Conservation (phyloP, 37 sponge, comb jelly and placozoan species). For the Oopsacas minuta region DNA sequence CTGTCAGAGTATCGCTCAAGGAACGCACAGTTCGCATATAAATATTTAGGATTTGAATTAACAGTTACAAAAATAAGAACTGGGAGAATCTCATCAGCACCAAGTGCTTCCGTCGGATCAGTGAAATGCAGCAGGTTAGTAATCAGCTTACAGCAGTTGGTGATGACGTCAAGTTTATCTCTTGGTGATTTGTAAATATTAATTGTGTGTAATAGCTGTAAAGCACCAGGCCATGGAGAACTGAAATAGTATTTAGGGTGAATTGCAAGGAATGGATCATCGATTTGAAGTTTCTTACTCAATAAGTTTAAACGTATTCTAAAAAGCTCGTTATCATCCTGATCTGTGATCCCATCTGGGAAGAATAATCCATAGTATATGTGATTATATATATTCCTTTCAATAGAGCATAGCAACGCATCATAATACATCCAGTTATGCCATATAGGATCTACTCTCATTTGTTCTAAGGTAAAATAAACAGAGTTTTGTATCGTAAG, state of each 20-base stretch:
- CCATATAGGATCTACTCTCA: not conserved
- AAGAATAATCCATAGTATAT: not conserved
- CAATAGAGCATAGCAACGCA: not conserved
- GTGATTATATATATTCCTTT: not conserved
- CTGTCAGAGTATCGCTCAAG: slow-evolving; percentile 1
- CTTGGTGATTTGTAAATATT: not conserved
- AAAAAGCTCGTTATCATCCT: not conserved
- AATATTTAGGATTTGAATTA: not conserved
- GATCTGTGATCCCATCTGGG: not conserved
- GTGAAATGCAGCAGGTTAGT: not conserved
- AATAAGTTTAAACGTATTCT: not conserved
- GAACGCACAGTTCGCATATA: not conserved
- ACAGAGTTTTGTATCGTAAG: not conserved
- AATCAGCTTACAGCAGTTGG: slow-evolving; percentile 6
- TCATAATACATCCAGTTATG: not conserved
- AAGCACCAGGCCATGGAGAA: not conserved
- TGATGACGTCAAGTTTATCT: slow-evolving; percentile 7
- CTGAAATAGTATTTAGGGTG: not conserved
- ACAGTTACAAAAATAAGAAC: slow-evolving; percentile 1
- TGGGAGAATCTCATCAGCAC: not conserved
- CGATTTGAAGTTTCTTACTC: not conserved
- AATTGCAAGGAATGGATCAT: not conserved
- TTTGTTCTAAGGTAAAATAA: not conserved
- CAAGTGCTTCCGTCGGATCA: not conserved
- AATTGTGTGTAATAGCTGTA: not conserved